Percentiles rank a stretch among this genome's conserved stretches.
Evolutionary conservation across 2,113 vertebrate genomes (phyloP).

Genomic region (Sander vitreus): DNA sequence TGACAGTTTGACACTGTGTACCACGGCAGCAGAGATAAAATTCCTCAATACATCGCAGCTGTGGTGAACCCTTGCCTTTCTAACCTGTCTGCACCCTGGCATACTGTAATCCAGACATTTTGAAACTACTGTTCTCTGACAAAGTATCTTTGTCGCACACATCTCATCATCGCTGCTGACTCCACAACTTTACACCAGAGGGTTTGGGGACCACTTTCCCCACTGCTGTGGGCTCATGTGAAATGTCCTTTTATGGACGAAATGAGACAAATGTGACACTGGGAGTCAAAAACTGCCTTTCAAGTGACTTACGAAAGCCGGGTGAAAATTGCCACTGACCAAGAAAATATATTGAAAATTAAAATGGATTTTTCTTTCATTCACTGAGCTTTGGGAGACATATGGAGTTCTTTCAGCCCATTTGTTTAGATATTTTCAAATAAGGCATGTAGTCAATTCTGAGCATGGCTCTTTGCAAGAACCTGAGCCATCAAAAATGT

Average conservation of each 20-base stretch:
- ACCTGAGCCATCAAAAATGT: too few relatives aligned
- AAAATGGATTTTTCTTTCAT: not conserved
- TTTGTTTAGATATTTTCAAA: too few relatives aligned
- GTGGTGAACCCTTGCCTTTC: constrained; percentile 11
- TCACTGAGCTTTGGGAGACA: too few relatives aligned
- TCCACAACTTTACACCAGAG: constrained; percentile 18
- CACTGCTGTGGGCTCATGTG: constrained; percentile 44
- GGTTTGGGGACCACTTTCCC: constrained; percentile 40
- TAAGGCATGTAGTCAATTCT: too few relatives aligned
- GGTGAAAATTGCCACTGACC: not conserved
- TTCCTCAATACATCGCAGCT: constrained; percentile 13
- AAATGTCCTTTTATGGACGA: constrained; percentile 60
- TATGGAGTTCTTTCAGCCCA: too few relatives aligned
- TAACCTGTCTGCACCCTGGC: constrained; percentile 5
- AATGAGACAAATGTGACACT: constrained; percentile 49
- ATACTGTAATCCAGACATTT: constrained; percentile 35
- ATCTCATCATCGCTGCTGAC: constrained; percentile 39
- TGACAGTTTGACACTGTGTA: not conserved
- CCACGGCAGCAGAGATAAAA: constrained; percentile 7
- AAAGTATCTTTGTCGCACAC: constrained; percentile 43
- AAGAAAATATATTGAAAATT: constrained; percentile 22
- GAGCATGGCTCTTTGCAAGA: too few relatives aligned
- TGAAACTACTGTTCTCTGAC: constrained; percentile 23
- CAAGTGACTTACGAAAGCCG: not conserved
- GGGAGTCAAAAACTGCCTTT: constrained; percentile 32